phyloP scores from a whole-genome alignment of 2,113 vertebrate genomes.

The Cisticola juncidis region DNA sequence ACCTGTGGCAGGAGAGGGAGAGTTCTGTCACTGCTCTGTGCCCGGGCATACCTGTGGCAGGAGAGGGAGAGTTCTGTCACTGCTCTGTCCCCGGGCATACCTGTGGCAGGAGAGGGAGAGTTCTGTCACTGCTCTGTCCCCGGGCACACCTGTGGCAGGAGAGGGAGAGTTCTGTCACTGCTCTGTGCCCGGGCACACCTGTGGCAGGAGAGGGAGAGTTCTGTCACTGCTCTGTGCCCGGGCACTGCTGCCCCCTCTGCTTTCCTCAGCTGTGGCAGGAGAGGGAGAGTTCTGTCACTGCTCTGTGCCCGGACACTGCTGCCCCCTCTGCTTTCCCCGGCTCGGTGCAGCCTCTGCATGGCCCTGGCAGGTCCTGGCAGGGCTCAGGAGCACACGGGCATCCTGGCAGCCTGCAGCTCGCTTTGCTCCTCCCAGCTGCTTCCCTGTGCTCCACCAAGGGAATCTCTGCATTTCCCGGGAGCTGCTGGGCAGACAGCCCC shows the following conservation, averaged over 20 bases:
- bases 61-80: slow-evolving; percentile 37
- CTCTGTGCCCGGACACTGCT: slow-evolving; percentile 13
- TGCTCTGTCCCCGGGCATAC: slow-evolving; percentile 5
- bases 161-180: slow-evolving; percentile 33
- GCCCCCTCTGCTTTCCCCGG: slow-evolving; percentile 15
- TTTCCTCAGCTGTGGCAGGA: slow-evolving; percentile 33
- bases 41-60: slow-evolving; percentile 18
- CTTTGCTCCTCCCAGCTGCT: slow-evolving; percentile 56
- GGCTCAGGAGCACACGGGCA: not conserved
- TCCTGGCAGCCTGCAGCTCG: slow-evolving; percentile 47
- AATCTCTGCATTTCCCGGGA: not conserved
- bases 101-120: slow-evolving; percentile 36
- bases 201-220: slow-evolving; percentile 43
- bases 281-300: slow-evolving; percentile 33
- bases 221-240: slow-evolving; percentile 18
- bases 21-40: slow-evolving; percentile 32
- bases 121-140: slow-evolving; percentile 29
- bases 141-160: slow-evolving; percentile 12
- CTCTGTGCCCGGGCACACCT: slow-evolving; percentile 3
- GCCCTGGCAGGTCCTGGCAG: not conserved
- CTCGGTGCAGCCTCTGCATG: slow-evolving; percentile 33
- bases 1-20: slow-evolving; percentile 31
- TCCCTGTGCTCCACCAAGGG: not conserved
- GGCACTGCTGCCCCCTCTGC: too few species aligned
- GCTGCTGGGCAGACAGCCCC: not conserved